These are phyloP conservation scores for Globodera ellingtonae DNA, from an alignment of 1,140 invertebrate species.

Conservation along the genomic window DNA sequence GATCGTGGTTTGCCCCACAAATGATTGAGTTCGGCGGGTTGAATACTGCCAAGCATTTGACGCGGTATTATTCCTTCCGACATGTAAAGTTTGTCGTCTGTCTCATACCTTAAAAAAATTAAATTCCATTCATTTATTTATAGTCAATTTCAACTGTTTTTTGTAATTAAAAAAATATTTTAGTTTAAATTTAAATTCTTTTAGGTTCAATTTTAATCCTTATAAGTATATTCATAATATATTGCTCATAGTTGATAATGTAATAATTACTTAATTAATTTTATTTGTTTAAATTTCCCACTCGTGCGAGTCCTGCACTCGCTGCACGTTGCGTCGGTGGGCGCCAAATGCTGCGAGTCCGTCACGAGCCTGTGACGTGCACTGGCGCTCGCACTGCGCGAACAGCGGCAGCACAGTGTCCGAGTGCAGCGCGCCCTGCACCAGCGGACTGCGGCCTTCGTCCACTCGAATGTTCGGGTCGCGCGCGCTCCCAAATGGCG, in stretches of 20 bases:
- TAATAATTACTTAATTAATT: background rate
- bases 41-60: slow-evolving; percentile 31
- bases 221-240: too few relatives aligned
- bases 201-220: too few relatives aligned
- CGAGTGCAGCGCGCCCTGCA: slow-evolving; percentile 37
- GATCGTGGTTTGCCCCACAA: slow-evolving; percentile 36
- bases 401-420: slow-evolving; percentile 47
- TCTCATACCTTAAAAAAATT: slow-evolving; percentile 29
- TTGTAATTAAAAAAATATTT: too few relatives aligned
- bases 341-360: slow-evolving; percentile 44
- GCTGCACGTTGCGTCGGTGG: slow-evolving; percentile 40
- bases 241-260: background rate
- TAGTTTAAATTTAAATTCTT: too few relatives aligned
- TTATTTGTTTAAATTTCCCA: background rate
- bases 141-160: too few relatives aligned
- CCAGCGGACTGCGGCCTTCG: slow-evolving; percentile 43
- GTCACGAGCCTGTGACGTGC: slow-evolving; percentile 53
- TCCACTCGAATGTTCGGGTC: slow-evolving; percentile 45
- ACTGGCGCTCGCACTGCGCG: slow-evolving; percentile 31
- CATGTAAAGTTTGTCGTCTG: slow-evolving; percentile 39
- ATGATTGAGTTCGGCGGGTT: slow-evolving; percentile 22
- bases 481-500: slow-evolving; percentile 45
- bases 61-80: slow-evolving; percentile 46
- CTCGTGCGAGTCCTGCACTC: slow-evolving; percentile 47
- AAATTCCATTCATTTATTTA: too few relatives aligned